Evolutionary conservation across 2,797 vertebrate genomes (phyloP).

Genomic region (Sitta carolinensis): DNA sequence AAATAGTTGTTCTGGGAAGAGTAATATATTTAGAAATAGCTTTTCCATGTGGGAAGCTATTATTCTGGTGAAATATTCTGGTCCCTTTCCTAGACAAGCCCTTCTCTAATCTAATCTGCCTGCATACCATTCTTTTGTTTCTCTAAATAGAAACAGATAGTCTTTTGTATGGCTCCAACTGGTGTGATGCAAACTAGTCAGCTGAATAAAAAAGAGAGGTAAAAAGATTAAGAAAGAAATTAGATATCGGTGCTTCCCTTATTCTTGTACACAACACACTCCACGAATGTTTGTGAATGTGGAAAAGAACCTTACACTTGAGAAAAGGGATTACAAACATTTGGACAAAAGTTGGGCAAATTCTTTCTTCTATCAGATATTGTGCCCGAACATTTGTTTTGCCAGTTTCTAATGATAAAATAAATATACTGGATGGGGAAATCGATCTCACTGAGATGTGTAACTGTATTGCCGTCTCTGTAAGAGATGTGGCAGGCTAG

Average conservation of each 20-base stretch:
- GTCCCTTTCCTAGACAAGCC: background rate
- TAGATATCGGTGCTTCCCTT: background rate
- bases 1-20: background rate
- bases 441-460: background rate
- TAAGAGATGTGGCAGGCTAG: background rate
- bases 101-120: background rate
- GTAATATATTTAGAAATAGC: background rate
- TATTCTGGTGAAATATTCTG: background rate
- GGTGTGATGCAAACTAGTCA: background rate
- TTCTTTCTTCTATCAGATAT: background rate
- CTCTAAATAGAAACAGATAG: background rate
- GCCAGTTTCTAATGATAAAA: background rate
- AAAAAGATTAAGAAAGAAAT: background rate
- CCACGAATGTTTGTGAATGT: background rate
- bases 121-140: background rate
- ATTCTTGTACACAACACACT: background rate
- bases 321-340: background rate
- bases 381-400: background rate
- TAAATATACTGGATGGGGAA: background rate
- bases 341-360: background rate
- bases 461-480: background rate
- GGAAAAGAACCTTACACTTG: background rate
- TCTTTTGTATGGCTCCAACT: background rate
- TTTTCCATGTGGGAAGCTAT: background rate
- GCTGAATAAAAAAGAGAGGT: background rate